Evolutionary conservation across 2,113 vertebrate species (phyloP), one percentile per base, ranked within the genome.

Genomic region (Catagonus wagneri): DNA sequence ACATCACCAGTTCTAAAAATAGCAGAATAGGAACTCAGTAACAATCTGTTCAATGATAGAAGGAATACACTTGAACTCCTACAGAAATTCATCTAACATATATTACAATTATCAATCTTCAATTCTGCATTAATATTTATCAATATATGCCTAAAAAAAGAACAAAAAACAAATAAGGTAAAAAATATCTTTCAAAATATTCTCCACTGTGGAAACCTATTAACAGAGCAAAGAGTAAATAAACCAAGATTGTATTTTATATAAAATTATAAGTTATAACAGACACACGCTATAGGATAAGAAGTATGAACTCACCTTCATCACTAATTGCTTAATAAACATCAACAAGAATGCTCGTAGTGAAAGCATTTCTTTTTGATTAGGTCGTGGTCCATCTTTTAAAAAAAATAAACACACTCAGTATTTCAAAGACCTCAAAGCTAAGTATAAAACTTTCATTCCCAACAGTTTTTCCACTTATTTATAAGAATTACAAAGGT

Each of bases 261-360:
- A 6, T 75, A 14, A 94, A 96, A 86, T 68, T 86, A 50, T 34
- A 79, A 79, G 32, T 85, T 58, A 79, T 23, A 69, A 76, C 14
- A 90, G 19, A 88, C 3, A 95, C 19, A 96, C 32, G 32, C 29
- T 56, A 65, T 2, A 58, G 32, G 9, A 17, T 39, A 93, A 96
- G 65, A 89, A 88, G 91, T 29, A 96, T 29, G 3, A 23, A 99
- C 98, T 94, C 97, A 99, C 99, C 99, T 99, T 99, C 99, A 99
- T 99, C 81, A 99, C 99, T 44, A 99, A 98, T 83, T 99, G 99
- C 81, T 99, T 99, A 96, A 99, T 98, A 96, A 99, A 99, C 98
- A 99, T 98, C 98, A 99, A 96, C 80, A 99, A 98, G 97, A 99
- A 99, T 0, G 99, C 99, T 98, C 99, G 96, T 84, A 99, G 98